These are phyloP conservation scores for Clupea harengus DNA, from an alignment of 2,113 vertebrate species.

Conservation along the genomic window DNA sequence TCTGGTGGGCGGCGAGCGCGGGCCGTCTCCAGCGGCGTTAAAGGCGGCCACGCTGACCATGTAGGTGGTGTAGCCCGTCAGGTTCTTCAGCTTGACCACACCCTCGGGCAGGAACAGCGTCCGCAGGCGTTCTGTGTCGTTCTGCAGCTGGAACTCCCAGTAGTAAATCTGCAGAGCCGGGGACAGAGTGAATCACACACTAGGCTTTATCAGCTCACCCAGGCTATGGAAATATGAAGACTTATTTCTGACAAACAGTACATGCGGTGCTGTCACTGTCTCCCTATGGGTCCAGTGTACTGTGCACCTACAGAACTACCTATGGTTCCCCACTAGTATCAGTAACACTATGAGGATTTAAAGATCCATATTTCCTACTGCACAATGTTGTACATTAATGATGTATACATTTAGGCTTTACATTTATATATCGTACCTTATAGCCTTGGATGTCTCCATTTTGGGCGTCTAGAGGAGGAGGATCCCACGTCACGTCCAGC, in stretches of 20 bases:
- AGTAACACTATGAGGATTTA: not conserved
- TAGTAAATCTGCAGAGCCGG: conserved; percentile 82
- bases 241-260: not conserved
- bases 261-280: not conserved
- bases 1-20: conserved; percentile 78
- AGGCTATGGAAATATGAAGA: not conserved
- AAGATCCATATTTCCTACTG: not conserved
- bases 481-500: conserved; percentile 92
- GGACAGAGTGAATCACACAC: not conserved
- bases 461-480: conserved; percentile 82
- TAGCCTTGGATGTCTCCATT: conserved; percentile 97
- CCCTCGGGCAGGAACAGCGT: conserved; percentile 90
- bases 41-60: conserved; percentile 90
- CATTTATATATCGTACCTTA: conserved; percentile 72
- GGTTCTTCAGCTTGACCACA: conserved; percentile 88
- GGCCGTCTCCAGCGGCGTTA: conserved; percentile 91
- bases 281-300: not conserved
- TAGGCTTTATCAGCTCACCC: not conserved
- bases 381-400: not conserved
- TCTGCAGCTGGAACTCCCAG: conserved; percentile 88
- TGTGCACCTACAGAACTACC: not conserved
- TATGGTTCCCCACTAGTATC: not conserved
- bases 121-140: conserved; percentile 80
- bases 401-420: not conserved
- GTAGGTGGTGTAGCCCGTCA: conserved; percentile 92